These are phyloP conservation scores for Amazona guildingii DNA, from an alignment of 2,113 vertebrate species.

Conservation along the genomic window DNA sequence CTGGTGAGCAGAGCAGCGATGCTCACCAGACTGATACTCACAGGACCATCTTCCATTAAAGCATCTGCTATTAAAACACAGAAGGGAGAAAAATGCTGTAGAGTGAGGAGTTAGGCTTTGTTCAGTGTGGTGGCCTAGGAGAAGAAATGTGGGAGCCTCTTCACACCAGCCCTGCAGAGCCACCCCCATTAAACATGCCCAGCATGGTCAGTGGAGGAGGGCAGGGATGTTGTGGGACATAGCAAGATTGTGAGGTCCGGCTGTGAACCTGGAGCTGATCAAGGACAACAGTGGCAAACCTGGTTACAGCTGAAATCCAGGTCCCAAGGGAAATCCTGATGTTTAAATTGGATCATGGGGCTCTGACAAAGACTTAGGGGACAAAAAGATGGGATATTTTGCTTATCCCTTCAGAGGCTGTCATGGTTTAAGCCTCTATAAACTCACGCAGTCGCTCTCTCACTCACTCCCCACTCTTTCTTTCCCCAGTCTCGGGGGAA, in stretches of 20 bases:
- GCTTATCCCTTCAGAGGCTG: not conserved
- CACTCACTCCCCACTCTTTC: no score
- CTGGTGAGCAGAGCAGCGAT: not conserved
- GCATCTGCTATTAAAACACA: not conserved
- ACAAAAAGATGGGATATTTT: not conserved
- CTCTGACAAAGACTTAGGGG: not conserved
- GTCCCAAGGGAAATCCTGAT: not conserved
- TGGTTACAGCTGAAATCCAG: not conserved
- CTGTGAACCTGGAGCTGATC: not conserved
- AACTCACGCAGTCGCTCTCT: no score
- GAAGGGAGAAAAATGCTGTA: not conserved
- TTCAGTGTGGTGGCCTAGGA: not conserved
- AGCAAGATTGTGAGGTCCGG: accelerated
- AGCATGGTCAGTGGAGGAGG: accelerated
- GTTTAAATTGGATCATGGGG: not conserved
- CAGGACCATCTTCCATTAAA: not conserved
- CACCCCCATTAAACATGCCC: not conserved
- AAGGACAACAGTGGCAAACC: not conserved
- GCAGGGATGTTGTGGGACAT: not conserved
- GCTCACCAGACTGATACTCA: accelerated
- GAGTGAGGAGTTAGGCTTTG: not conserved
- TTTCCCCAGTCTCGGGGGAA: no score
- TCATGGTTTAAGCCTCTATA: no score
- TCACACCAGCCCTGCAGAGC: not conserved
- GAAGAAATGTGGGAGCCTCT: not conserved